phyloP scores from a whole-genome alignment of 2,888 invertebrate species.

The Sminthurinus aureus region DNA sequence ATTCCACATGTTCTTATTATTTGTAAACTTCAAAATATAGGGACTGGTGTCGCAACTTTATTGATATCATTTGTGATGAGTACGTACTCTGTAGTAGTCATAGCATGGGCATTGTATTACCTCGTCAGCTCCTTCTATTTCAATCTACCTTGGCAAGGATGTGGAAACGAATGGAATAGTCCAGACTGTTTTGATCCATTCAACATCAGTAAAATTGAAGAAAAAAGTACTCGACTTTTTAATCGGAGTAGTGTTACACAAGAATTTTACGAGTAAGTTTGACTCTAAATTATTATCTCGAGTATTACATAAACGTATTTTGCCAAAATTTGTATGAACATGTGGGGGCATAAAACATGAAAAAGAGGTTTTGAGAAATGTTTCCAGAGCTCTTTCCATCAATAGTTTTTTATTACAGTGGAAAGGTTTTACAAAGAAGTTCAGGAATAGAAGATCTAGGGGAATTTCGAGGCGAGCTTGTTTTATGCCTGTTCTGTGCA shows the following conservation, averaged over 20 bases:
- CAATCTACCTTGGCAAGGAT: constrained; percentile 88
- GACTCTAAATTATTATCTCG: background rate
- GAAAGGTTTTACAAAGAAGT: constrained; percentile 46
- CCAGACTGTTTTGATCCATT: constrained; percentile 80
- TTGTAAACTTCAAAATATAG: constrained; percentile 65
- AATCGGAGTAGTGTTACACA: constrained; percentile 83
- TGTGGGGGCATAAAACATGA: no score
- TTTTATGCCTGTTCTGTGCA: constrained; percentile 80
- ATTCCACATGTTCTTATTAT: constrained; percentile 35
- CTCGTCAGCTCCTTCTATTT: constrained; percentile 89
- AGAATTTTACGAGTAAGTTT: constrained; percentile 88
- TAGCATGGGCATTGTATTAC: constrained; percentile 92
- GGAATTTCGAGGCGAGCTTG: constrained; percentile 41
- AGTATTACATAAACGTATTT: no score
- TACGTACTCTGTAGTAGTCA: constrained; percentile 94
- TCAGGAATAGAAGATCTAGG: constrained; percentile 45
- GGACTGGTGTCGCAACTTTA: constrained; percentile 91
- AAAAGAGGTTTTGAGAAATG: no score
- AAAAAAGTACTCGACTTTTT: constrained; percentile 73
- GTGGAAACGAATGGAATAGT: constrained; percentile 86
- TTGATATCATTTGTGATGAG: constrained; percentile 94
- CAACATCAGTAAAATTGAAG: constrained; percentile 61
- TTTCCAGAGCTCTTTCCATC: background rate
- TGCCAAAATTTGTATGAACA: no score
- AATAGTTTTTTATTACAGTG: constrained; percentile 36